Conservation (phyloP, 2,113 vertebrate genomes). For the Rattus rattus region DNA sequence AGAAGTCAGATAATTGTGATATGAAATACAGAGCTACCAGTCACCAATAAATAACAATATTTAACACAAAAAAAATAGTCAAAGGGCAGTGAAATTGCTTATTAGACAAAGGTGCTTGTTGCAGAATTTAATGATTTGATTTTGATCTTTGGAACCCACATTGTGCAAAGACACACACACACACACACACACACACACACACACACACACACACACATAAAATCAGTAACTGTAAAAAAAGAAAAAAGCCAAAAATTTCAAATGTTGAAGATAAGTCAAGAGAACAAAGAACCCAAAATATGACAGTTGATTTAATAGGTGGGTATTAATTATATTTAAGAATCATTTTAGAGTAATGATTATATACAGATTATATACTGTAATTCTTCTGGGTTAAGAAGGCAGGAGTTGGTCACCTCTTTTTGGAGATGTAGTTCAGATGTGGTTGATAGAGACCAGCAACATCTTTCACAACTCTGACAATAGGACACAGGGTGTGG, state of each 20-base stretch:
- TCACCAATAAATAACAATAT: not conserved
- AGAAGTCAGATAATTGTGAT: not conserved
- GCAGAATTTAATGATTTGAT: not conserved
- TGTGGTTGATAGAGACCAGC: not conserved
- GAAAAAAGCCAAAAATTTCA: not conserved
- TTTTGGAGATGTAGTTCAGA: not conserved
- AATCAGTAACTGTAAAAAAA: not conserved
- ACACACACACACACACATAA: not conserved
- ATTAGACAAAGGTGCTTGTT: not conserved
- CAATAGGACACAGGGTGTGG: not conserved
- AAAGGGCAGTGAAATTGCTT: not conserved
- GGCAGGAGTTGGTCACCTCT: not conserved
- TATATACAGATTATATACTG: not conserved
- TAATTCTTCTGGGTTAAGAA: not conserved
- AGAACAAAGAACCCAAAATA: not conserved
- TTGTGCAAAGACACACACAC: not conserved
- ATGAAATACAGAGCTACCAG: not conserved
- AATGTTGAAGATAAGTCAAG: not conserved
- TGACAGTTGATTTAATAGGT: not conserved
- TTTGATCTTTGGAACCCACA: not conserved
- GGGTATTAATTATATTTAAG: not conserved
- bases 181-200: not conserved
- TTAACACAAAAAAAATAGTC: not conserved
- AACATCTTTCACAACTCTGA: not conserved
- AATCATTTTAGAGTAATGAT: constrained; percentile 10